These are phyloP conservation scores for Ochropleura leucogaster DNA, from an alignment of 2,888 invertebrate genomes.

Conservation along the genomic window DNA sequence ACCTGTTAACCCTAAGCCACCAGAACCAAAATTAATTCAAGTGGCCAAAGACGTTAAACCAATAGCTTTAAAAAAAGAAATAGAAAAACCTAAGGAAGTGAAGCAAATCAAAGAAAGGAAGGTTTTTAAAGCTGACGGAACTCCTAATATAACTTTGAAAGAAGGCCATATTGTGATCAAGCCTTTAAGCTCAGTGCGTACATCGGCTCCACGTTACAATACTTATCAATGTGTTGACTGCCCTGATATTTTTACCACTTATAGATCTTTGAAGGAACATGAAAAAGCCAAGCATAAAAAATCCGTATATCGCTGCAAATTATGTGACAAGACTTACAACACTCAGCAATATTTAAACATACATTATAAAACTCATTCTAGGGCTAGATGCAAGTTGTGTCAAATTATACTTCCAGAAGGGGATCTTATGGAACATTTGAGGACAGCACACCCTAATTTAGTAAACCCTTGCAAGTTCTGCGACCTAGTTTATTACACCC, in stretches of 20 bases:
- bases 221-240: constrained; percentile 73
- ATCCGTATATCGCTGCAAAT: constrained; percentile 70
- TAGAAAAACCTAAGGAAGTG: constrained; percentile 16
- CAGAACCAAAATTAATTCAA: not conserved
- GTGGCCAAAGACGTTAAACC: constrained; percentile 18
- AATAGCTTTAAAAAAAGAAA: constrained; percentile 11
- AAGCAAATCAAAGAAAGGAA: constrained; percentile 25
- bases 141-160: constrained; percentile 68
- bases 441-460: constrained; percentile 68
- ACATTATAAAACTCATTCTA: constrained; percentile 73
- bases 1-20: not conserved
- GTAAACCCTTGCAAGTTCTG: constrained; percentile 74
- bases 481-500: constrained; percentile 72
- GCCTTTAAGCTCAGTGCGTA: constrained; percentile 60
- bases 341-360: constrained; percentile 74
- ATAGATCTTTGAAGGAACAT: constrained; percentile 73
- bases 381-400: constrained; percentile 74
- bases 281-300: constrained; percentile 72
- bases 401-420: constrained; percentile 67
- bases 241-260: constrained; percentile 72
- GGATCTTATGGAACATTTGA: constrained; percentile 73
- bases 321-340: constrained; percentile 73
- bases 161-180: constrained; percentile 72
- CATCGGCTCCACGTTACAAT: constrained; percentile 59
- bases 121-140: constrained; percentile 42